Conservation (phyloP, 2,113 vertebrate species). For the Laticauda laticaudata region DNA sequence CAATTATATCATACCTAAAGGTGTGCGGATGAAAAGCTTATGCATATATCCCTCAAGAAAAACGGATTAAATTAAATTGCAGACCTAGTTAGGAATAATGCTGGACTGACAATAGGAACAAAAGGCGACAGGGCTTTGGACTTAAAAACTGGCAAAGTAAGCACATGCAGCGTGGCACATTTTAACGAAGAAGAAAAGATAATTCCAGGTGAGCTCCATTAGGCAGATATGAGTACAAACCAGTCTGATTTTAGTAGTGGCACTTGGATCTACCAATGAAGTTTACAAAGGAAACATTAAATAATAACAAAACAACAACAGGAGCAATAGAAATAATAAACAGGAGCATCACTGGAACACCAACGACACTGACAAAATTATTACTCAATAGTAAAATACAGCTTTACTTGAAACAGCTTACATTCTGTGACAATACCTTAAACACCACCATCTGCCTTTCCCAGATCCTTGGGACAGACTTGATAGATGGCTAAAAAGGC, state of each 20-base stretch:
- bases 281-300: not conserved
- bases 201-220: not conserved
- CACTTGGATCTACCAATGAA: not conserved
- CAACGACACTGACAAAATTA: not conserved
- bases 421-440: not conserved
- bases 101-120: not conserved
- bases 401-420: not conserved
- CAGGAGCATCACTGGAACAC: not conserved
- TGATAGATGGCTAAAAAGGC: not conserved
- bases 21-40: not conserved
- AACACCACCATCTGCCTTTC: not conserved
- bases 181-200: not conserved
- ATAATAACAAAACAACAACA: not conserved
- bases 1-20: not conserved
- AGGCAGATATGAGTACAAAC: not conserved
- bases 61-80: not conserved
- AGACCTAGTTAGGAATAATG: not conserved
- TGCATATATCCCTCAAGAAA: not conserved
- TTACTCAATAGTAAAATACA: not conserved
- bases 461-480: not conserved
- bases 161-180: not conserved
- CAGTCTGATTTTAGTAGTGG: not conserved
- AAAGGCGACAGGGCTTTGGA: not conserved
- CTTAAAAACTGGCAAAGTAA: not conserved
- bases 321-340: not conserved